A percentile compares a stretch with the other conserved stretches of the same genome.
Conservation (phyloP, 2,888 invertebrate genomes). For the Hydriomena furcata region DNA sequence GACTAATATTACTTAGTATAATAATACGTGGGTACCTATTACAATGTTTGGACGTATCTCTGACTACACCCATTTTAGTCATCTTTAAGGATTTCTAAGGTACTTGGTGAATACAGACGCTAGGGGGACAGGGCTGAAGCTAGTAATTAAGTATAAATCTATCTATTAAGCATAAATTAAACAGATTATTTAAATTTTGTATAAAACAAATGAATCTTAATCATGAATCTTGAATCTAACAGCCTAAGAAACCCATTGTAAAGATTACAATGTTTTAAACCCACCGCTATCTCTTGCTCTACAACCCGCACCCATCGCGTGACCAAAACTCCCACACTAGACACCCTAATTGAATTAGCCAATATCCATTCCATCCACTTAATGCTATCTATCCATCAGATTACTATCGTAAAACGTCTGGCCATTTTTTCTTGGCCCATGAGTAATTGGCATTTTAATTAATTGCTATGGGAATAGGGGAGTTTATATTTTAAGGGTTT, state of each 20-base stretch:
- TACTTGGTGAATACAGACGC: too few relatives aligned
- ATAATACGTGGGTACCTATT: too few relatives aligned
- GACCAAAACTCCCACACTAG: slow-evolving; percentile 43
- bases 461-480: slow-evolving; percentile 34
- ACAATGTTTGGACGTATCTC: too few relatives aligned
- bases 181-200: too few relatives aligned
- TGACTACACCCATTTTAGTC: too few relatives aligned
- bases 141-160: too few relatives aligned
- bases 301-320: slow-evolving; percentile 53
- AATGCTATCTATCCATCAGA: slow-evolving; percentile 49
- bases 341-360: slow-evolving; percentile 71
- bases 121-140: too few relatives aligned
- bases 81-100: too few relatives aligned
- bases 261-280: neutral
- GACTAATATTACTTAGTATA: too few relatives aligned
- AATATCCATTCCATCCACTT: slow-evolving; percentile 66
- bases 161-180: too few relatives aligned
- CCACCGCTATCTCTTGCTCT: slow-evolving; percentile 5
- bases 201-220: too few relatives aligned
- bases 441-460: slow-evolving; percentile 41
- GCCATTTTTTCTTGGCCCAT: slow-evolving; percentile 34
- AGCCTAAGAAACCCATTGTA: neutral
- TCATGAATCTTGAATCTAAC: too few relatives aligned
- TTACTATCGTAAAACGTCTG: slow-evolving; percentile 41
- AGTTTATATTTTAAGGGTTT: neutral